These are phyloP conservation scores for Meghimatium bilineatum DNA, from an alignment of 2,888 invertebrate species.

Conservation along the genomic window DNA sequence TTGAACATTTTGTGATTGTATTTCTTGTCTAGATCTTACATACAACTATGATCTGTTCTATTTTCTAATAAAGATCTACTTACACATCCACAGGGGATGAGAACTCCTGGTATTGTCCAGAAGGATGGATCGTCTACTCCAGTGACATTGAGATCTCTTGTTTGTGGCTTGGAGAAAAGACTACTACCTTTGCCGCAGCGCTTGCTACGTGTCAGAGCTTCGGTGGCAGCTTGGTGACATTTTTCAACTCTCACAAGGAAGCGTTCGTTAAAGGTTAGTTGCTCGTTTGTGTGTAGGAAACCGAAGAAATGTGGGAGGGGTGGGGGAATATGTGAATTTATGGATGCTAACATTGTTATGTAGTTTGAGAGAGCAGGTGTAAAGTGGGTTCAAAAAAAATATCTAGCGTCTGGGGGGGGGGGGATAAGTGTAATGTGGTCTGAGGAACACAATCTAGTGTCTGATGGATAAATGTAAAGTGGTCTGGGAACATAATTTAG, in stretches of 20 bases:
- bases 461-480: too few relatives aligned
- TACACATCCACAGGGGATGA: background rate
- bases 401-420: background rate
- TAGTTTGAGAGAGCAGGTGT: too few relatives aligned
- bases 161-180: background rate
- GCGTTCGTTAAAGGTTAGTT: background rate
- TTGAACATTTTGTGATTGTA: too few relatives aligned
- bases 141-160: background rate
- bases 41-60: too few relatives aligned
- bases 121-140: background rate
- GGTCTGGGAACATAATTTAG: too few relatives aligned
- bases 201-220: background rate
- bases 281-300: background rate
- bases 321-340: too few relatives aligned
- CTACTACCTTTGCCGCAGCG: background rate
- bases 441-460: too few relatives aligned
- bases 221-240: background rate
- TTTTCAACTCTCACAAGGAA: background rate
- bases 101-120: background rate
- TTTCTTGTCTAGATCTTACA: too few relatives aligned
- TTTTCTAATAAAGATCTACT: too few relatives aligned
- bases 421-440: background rate
- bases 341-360: too few relatives aligned
- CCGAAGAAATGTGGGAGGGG: background rate
- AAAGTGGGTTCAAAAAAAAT: background rate